Conservation (phyloP, 2,797 vertebrate species). For the Amniataba percoides region DNA sequence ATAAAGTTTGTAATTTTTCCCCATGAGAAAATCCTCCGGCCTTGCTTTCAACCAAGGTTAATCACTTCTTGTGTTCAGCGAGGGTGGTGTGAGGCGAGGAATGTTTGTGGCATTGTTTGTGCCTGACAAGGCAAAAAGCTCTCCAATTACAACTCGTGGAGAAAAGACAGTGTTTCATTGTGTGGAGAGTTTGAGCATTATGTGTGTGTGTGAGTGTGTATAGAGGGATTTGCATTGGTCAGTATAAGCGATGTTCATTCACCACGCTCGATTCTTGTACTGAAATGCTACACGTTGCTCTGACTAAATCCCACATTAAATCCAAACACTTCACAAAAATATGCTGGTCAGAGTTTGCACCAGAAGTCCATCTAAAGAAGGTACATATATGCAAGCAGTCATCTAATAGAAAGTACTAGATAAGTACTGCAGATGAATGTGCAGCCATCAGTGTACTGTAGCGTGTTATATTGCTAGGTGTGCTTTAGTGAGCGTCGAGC, state of each 20-base stretch:
- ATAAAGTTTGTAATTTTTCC: background rate
- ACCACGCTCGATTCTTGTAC: background rate
- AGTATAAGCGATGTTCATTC: background rate
- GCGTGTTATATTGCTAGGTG: background rate
- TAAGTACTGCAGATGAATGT: background rate
- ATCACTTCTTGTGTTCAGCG: slow-evolving; percentile 18
- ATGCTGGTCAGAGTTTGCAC: background rate
- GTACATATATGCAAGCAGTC: background rate
- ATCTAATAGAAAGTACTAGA: background rate
- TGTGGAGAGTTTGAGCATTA: background rate
- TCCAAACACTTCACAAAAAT: slow-evolving; percentile 2
- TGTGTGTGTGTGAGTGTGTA: slow-evolving; percentile 9
- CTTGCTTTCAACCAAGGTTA: slow-evolving; percentile 27
- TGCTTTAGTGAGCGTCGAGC: slow-evolving; percentile 27
- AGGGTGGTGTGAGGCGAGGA: slow-evolving; percentile 10
- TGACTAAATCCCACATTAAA: background rate
- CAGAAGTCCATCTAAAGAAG: background rate
- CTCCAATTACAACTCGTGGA: slow-evolving; percentile 41
- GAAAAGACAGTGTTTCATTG: slow-evolving; percentile 27
- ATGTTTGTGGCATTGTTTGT: slow-evolving; percentile 48
- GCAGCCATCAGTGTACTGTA: slow-evolving; percentile 14
- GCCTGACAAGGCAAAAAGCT: slow-evolving; percentile 45
- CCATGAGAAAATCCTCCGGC: slow-evolving; percentile 20
- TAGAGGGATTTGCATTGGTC: slow-evolving; percentile 2
- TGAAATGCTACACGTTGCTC: no score